Conservation (phyloP, 2,797 vertebrate genomes). For the Malacoctenus gilli region DNA sequence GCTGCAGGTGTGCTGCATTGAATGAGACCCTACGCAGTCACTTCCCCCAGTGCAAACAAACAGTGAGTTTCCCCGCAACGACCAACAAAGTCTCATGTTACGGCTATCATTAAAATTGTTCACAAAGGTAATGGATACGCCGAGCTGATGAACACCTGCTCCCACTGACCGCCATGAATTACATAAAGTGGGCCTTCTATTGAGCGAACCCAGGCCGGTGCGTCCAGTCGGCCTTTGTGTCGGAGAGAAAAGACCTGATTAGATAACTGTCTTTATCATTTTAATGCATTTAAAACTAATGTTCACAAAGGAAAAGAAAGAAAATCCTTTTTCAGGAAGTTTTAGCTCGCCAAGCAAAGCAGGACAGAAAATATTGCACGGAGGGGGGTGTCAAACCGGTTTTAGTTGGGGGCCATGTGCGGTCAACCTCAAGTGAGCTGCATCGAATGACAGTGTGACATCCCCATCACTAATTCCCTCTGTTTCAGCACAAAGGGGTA, state of each 20-base stretch:
- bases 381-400: too few relatives aligned
- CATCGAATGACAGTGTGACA: too few relatives aligned
- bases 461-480: too few relatives aligned
- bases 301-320: background rate
- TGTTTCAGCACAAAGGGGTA: too few relatives aligned
- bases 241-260: background rate
- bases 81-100: constrained; percentile 37
- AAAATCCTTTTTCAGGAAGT: too few relatives aligned
- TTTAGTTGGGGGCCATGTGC: too few relatives aligned
- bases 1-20: constrained; percentile 19
- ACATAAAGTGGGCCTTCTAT: background rate
- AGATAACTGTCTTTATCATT: background rate
- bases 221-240: constrained; percentile 4
- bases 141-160: constrained; percentile 42
- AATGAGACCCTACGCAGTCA: constrained; percentile 1
- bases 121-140: constrained; percentile 23
- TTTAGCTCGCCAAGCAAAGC: too few relatives aligned
- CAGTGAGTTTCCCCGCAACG: constrained; percentile 2
- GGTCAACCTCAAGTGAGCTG: too few relatives aligned
- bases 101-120: constrained; percentile 31
- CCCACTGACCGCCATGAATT: constrained; percentile 6
- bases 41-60: constrained; percentile 14
- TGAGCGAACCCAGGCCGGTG: constrained; percentile 1
- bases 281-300: background rate
- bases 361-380: too few relatives aligned